Conservation (phyloP, 1,140 invertebrate genomes). For the Camponotus pennsylvanicus region DNA sequence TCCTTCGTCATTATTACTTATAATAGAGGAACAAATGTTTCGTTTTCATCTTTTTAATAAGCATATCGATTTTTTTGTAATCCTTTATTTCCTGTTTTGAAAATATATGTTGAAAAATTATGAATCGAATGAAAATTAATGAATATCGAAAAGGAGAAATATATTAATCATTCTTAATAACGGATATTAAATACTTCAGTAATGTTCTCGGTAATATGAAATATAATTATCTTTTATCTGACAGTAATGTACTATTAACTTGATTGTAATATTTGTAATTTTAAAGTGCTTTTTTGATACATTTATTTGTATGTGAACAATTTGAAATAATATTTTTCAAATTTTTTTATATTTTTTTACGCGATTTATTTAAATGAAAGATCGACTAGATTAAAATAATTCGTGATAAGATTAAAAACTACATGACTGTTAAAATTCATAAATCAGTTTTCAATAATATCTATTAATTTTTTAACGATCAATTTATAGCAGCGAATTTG, state of each 20-base stretch:
- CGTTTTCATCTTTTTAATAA: not conserved
- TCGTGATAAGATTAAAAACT: not conserved
- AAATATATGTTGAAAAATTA: constrained; percentile 27
- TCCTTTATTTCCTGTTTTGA: not conserved
- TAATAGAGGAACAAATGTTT: not conserved
- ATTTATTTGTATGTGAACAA: not conserved
- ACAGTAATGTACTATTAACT: not conserved
- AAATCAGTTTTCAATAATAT: not conserved
- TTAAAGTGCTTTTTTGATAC: not conserved
- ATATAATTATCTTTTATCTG: not conserved
- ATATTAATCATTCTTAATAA: not conserved
- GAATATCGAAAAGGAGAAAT: not conserved
- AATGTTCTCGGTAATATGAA: not conserved
- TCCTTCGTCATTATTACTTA: not conserved
- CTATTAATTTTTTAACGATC: not conserved
- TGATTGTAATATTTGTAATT: not conserved
- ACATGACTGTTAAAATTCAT: not conserved
- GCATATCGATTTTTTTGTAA: not conserved
- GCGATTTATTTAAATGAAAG: not conserved
- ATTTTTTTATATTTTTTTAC: not conserved
- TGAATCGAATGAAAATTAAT: no score
- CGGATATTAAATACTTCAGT: not conserved
- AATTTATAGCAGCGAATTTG: not conserved
- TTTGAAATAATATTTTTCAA: not conserved
- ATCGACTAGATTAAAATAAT: constrained; percentile 14